Percentiles rank a stretch among this genome's conserved stretches.
These are phyloP conservation scores for Procapra przewalskii DNA, from an alignment of 2,113 vertebrate genomes.

Conservation along the genomic window DNA sequence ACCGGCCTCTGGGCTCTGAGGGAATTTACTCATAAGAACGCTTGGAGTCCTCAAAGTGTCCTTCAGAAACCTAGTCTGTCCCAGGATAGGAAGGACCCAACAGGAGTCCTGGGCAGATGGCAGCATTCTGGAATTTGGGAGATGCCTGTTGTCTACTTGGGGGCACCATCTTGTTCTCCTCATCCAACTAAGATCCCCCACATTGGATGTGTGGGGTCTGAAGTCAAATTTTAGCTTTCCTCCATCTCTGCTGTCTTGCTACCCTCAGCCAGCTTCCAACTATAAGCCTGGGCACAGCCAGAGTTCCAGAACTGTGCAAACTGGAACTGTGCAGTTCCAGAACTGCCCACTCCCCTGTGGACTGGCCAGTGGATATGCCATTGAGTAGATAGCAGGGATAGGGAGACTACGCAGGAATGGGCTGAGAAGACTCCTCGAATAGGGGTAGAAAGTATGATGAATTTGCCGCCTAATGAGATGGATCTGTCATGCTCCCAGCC, in stretches of 20 bases:
- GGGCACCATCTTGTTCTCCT: background rate
- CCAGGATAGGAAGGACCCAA: background rate
- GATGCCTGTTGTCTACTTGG: fast-evolving
- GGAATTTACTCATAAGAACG: background rate
- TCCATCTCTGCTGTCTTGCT: background rate
- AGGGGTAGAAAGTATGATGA: background rate
- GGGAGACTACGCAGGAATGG: background rate
- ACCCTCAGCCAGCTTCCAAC: background rate
- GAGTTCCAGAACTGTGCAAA: background rate
- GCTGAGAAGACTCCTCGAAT: background rate
- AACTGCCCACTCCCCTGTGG: background rate
- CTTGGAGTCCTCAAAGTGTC: background rate
- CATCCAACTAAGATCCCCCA: background rate
- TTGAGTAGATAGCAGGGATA: background rate
- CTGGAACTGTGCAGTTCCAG: background rate
- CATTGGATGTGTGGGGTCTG: too few species aligned
- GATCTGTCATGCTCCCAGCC: background rate
- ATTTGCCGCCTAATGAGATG: background rate
- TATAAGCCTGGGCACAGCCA: background rate
- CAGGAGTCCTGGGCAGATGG: background rate
- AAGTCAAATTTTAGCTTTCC: background rate
- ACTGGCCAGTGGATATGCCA: background rate
- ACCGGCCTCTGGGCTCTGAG: too few species aligned
- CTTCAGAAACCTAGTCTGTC: background rate
- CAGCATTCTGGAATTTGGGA: background rate